Evolutionary conservation across 2,888 invertebrate genomes (phyloP).

Genomic region (Laothoe populi): DNA sequence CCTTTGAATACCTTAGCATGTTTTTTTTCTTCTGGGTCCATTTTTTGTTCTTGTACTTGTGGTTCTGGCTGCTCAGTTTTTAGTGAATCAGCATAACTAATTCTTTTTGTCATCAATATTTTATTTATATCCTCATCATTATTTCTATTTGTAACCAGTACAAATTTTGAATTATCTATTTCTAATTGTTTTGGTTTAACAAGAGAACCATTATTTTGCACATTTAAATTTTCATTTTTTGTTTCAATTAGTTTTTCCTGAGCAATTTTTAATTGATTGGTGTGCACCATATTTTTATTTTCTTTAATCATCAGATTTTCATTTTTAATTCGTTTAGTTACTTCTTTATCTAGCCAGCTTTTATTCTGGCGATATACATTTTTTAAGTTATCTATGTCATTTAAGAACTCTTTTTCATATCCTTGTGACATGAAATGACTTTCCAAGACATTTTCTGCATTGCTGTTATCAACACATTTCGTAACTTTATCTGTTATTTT

Average conservation of each 20-base stretch:
- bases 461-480: conserved; percentile 67
- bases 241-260: conserved; percentile 44
- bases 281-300: conserved; percentile 46
- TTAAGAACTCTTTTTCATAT: conserved; percentile 65
- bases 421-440: conserved; percentile 49
- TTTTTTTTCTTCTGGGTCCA: conserved; percentile 41
- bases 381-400: conserved; percentile 65
- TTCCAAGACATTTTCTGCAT: conserved; percentile 44
- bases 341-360: conserved; percentile 72
- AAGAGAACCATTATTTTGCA: conserved; percentile 25
- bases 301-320: conserved; percentile 52
- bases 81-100: conserved; percentile 72
- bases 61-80: conserved; percentile 49
- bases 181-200: conserved; percentile 32
- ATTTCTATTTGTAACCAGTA: conserved; percentile 30
- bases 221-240: conserved; percentile 42
- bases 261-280: conserved; percentile 45
- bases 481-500: conserved; percentile 58
- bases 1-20: conserved; percentile 77
- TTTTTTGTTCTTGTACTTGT: conserved; percentile 34
- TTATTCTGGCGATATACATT: conserved; percentile 71
- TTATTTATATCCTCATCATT: conserved; percentile 30
- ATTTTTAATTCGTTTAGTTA: conserved; percentile 57
- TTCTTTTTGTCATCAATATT: conserved; percentile 45
- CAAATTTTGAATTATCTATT: conserved; percentile 31